Percentiles rank a stretch among this genome's conserved stretches.
These are phyloP conservation scores for Ochotona princeps DNA, from an alignment of 2,113 vertebrate species.

Conservation along the genomic window DNA sequence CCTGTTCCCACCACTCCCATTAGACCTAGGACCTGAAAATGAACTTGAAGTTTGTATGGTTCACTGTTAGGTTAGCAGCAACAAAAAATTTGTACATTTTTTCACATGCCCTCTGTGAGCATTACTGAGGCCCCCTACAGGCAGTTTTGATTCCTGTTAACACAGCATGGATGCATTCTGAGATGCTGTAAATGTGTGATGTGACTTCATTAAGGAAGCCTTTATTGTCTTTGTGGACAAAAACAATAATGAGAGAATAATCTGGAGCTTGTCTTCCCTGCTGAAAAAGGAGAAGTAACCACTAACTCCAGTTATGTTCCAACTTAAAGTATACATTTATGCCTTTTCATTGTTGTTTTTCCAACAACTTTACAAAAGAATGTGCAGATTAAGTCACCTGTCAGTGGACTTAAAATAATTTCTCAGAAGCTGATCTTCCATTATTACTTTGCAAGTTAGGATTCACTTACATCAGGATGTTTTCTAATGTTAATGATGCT, in stretches of 20 bases:
- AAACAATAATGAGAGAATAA: background rate
- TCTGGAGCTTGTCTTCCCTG: background rate
- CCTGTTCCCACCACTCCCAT: background rate
- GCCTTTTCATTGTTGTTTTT: background rate
- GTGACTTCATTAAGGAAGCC: background rate
- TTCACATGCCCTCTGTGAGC: constrained; percentile 36
- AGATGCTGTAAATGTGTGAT: background rate
- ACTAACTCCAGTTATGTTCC: background rate
- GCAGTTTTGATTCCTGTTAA: constrained; percentile 13
- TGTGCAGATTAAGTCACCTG: background rate
- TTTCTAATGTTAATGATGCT: constrained; percentile 20
- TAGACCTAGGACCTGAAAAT: background rate
- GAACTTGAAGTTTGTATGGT: background rate
- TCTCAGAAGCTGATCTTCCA: background rate
- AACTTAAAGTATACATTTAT: background rate
- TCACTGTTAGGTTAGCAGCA: background rate
- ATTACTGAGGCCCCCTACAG: background rate
- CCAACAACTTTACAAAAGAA: background rate
- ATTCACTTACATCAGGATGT: background rate
- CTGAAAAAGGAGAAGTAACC: background rate
- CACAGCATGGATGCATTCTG: background rate
- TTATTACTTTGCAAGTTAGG: background rate
- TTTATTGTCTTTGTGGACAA: background rate
- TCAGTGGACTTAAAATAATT: background rate
- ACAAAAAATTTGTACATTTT: constrained; percentile 16